Evolutionary conservation across 1,140 invertebrate species (phyloP).

Genomic region (Bombus confusus): DNA sequence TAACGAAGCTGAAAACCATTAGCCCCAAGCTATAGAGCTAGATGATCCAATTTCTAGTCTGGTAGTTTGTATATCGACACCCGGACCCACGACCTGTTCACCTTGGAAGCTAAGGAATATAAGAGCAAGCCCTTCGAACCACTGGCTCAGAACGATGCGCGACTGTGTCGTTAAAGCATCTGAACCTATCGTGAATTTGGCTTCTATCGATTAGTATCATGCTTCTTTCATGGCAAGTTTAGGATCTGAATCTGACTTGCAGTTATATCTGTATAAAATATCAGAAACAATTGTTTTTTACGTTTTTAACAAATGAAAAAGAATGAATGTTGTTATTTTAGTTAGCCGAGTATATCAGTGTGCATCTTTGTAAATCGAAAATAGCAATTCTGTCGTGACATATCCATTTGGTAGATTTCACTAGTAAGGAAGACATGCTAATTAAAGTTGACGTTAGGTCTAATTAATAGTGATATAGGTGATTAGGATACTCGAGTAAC

Average conservation of each 20-base stretch:
- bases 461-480: constrained; percentile 39
- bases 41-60: constrained; percentile 43
- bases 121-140: constrained; percentile 17
- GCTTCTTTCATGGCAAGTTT: neutral
- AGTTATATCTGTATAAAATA: neutral
- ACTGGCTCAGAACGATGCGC: neutral
- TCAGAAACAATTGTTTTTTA: neutral
- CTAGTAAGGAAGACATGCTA: constrained; percentile 10
- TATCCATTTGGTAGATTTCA: neutral
- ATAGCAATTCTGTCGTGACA: neutral
- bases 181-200: neutral
- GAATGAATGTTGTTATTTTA: neutral
- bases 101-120: constrained; percentile 6
- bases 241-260: neutral
- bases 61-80: neutral
- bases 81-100: constrained; percentile 33
- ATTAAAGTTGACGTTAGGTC: constrained; percentile 28
- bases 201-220: neutral
- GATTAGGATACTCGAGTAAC: constrained; percentile 16
- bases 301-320: neutral
- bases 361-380: neutral
- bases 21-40: constrained; percentile 19
- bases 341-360: neutral
- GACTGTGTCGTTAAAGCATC: neutral
- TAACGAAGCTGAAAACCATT: neutral